Percentiles rank a stretch among this genome's conserved stretches.
These are phyloP conservation scores for Eristalis intricaria DNA, from an alignment of 2,888 invertebrate species.

Conservation along the genomic window DNA sequence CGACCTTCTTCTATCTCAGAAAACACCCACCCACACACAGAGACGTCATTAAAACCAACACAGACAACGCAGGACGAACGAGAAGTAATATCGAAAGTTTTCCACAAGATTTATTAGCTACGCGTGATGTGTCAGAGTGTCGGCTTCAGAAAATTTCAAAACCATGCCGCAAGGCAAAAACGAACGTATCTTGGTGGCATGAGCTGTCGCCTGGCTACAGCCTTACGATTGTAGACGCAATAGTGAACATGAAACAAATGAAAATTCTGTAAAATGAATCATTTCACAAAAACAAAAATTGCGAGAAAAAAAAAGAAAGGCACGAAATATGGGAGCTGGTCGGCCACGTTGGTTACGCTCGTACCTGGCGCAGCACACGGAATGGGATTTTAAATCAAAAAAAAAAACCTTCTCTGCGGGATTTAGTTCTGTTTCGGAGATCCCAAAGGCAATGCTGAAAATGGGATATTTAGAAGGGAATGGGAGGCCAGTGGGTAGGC, in stretches of 20 bases:
- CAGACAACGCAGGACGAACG: not conserved
- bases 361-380: not conserved
- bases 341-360: not conserved
- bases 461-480: not conserved
- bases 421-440: not conserved
- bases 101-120: slow-evolving; percentile 36
- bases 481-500: not conserved
- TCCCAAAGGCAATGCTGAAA: not conserved
- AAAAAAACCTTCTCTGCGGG: not conserved
- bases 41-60: not conserved
- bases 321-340: not conserved
- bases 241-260: slow-evolving; percentile 6
- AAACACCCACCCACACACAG: not conserved
- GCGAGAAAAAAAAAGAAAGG: not conserved
- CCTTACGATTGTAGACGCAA: not conserved
- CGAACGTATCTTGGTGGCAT: not conserved
- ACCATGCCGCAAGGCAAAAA: slow-evolving; percentile 11
- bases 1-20: not conserved
- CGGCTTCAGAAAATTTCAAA: slow-evolving; percentile 13
- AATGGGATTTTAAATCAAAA: not conserved
- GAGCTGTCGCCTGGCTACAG: slow-evolving; percentile 10
- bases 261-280: not conserved
- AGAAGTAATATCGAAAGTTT: slow-evolving; percentile 23
- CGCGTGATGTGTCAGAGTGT: slow-evolving; percentile 33
- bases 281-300: not conserved